A percentile compares a stretch with the other conserved stretches of the same genome.
These are phyloP conservation scores for Pinctada fucata DNA, from an alignment of 2,888 invertebrate genomes.

Conservation along the genomic window DNA sequence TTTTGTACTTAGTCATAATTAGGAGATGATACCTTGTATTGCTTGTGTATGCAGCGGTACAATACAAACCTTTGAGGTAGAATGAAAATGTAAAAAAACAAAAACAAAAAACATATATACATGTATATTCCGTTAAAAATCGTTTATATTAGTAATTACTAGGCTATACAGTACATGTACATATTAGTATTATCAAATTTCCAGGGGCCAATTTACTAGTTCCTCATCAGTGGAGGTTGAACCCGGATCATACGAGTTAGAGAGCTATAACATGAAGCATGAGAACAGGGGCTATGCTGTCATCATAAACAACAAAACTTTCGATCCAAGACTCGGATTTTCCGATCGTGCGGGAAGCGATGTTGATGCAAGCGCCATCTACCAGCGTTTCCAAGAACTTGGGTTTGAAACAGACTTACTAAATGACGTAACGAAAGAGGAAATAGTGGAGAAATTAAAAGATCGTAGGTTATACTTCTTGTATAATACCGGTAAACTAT, in stretches of 20 bases:
- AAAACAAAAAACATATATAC: no score
- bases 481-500: no score
- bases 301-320: conserved; percentile 24
- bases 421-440: conserved; percentile 20
- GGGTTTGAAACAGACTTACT: conserved; percentile 24
- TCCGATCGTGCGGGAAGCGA: conserved; percentile 29
- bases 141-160: no score
- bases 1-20: no score
- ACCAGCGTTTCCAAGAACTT: conserved; percentile 29
- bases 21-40: no score
- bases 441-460: conserved; percentile 25
- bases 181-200: no score
- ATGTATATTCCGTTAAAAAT: no score
- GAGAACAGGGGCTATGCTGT: conserved; percentile 15
- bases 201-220: no score
- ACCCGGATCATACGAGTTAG: not conserved
- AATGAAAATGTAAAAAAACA: no score
- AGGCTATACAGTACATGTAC: no score
- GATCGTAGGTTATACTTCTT: conserved; percentile 8
- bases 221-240: not conserved
- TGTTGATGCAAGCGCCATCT: conserved; percentile 24
- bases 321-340: not conserved
- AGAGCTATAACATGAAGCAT: not conserved
- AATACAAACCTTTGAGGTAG: no score
- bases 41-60: no score